These are phyloP conservation scores for Cephalopterus ornatus DNA, from an alignment of 2,113 vertebrate genomes.

Conservation along the genomic window DNA sequence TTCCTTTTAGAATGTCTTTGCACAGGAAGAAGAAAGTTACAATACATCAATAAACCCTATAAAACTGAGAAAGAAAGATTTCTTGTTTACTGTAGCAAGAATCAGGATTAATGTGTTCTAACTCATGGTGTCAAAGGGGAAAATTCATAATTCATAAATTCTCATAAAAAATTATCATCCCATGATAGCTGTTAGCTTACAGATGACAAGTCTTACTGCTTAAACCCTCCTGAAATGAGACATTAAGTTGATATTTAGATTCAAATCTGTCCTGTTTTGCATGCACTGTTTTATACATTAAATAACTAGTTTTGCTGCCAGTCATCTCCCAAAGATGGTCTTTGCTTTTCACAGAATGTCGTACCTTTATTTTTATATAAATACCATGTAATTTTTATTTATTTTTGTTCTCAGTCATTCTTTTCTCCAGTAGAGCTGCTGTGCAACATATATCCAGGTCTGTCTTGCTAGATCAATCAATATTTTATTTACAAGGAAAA, in stretches of 20 bases:
- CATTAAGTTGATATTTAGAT: not conserved
- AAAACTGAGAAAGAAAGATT: not conserved
- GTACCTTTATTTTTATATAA: not conserved
- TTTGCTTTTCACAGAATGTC: not conserved
- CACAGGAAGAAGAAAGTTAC: not conserved
- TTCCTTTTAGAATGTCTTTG: not conserved
- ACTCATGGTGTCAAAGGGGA: not conserved
- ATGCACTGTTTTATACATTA: constrained; percentile 4
- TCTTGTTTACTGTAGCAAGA: not conserved
- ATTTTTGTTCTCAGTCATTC: not conserved
- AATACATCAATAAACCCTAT: not conserved
- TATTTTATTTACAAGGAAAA: constrained; percentile 23
- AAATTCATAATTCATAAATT: constrained; percentile 39
- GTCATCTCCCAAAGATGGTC: not conserved
- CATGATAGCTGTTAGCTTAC: not conserved
- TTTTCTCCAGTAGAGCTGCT: not conserved
- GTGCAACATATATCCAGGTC: not conserved
- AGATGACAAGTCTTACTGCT: not conserved
- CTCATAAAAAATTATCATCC: not conserved
- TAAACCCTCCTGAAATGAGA: not conserved
- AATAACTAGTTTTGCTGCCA: constrained; percentile 2
- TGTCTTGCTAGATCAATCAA: not conserved
- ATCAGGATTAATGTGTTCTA: not conserved
- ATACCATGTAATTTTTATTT: constrained; percentile 23
- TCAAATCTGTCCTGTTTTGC: not conserved